A percentile compares a stretch with the other conserved stretches of the same genome.
Evolutionary conservation across 2,797 vertebrate species (phyloP).

Genomic region (Melanotaenia boesemani): DNA sequence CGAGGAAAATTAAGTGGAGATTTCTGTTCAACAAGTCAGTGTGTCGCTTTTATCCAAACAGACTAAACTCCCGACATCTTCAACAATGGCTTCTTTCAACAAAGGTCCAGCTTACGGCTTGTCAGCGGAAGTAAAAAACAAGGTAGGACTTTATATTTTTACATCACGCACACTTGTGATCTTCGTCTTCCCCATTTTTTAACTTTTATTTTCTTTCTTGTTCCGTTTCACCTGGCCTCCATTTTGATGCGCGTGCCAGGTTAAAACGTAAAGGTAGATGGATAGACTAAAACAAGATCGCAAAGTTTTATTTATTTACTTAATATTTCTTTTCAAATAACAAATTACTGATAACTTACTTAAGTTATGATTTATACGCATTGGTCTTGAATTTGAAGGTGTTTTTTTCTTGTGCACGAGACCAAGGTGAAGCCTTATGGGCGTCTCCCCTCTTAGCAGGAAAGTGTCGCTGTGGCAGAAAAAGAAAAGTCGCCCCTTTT

Average conservation of each 20-base stretch:
- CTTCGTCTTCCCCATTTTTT: background rate
- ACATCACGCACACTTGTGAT: background rate
- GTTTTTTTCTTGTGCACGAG: background rate
- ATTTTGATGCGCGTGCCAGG: conserved; percentile 49
- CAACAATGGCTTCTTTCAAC: conserved; percentile 79
- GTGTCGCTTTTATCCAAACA: background rate
- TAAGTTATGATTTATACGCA: background rate
- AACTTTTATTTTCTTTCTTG: background rate
- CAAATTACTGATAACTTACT: too few species aligned
- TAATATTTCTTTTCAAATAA: background rate
- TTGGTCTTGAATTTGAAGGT: background rate
- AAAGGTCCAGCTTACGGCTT: conserved; percentile 82
- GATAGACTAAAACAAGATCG: background rate
- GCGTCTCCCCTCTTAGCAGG: conserved; percentile 70
- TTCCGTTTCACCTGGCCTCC: conserved; percentile 62
- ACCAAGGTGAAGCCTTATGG: conserved; percentile 52
- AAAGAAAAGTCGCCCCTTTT: conserved; percentile 17
- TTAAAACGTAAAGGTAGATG: conserved; percentile 2
- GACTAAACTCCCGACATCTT: background rate
- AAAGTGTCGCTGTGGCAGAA: conserved; percentile 63
- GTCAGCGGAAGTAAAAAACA: conserved; percentile 84
- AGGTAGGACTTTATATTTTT: conserved; percentile 62
- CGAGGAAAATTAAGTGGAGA: conserved; percentile 38
- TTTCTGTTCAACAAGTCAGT: conserved; percentile 5
- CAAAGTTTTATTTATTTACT: background rate